Evolutionary conservation across 2,797 vertebrate genomes (phyloP).

Genomic region (Muraenolepis orangiensis): DNA sequence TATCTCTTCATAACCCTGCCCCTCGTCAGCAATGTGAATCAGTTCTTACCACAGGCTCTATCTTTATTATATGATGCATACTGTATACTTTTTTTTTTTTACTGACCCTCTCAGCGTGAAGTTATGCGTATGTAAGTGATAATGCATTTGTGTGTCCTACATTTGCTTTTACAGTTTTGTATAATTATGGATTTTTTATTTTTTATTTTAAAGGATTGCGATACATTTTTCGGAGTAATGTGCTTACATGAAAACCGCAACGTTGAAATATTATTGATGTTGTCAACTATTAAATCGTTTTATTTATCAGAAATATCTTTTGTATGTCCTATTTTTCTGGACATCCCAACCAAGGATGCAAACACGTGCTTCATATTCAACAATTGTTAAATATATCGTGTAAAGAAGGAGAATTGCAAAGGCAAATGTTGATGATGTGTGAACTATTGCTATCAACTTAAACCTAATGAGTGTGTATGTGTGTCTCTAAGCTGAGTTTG

Average conservation of each 20-base stretch:
- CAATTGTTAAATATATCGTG: too few relatives aligned
- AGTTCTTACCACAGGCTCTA: constrained; percentile 64
- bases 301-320: constrained; percentile 71
- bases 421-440: constrained; percentile 60
- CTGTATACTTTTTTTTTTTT: constrained; percentile 65
- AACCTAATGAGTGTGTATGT: constrained; percentile 65
- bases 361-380: neutral
- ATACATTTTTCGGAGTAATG: constrained; percentile 65
- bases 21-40: constrained; percentile 67
- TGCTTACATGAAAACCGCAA: constrained; percentile 69
- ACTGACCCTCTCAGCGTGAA: constrained; percentile 68
- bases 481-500: constrained; percentile 64
- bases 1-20: constrained; percentile 32
- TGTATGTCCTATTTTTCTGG: constrained; percentile 40
- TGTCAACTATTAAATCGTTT: constrained; percentile 76
- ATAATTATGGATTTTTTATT: constrained; percentile 73
- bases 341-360: neutral
- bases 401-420: too few relatives aligned
- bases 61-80: constrained; percentile 57
- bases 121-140: constrained; percentile 65
- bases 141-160: constrained; percentile 56
- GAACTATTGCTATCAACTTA: constrained; percentile 68
- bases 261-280: constrained; percentile 69
- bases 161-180: constrained; percentile 68
- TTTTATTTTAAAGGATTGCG: constrained; percentile 72